Conservation (phyloP, 53 echinoderm and acorn worm genomes). For the Stichopus horrens region DNA sequence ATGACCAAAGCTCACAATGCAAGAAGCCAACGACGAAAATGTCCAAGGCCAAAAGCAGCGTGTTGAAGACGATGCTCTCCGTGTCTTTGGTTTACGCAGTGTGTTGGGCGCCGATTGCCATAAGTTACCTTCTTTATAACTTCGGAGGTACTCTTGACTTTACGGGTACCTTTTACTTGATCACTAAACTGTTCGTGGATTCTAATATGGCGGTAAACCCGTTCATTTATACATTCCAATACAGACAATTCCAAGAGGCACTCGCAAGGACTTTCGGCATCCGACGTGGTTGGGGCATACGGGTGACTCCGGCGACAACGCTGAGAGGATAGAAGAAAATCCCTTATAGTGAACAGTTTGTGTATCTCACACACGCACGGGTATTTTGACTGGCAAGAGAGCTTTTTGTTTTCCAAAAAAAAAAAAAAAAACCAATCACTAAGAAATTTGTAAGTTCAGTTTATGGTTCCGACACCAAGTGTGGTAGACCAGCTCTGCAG, state of each 20-base stretch:
- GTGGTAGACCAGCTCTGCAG: too few species aligned
- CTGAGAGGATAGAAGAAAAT: not conserved
- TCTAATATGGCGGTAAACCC: conserved; percentile 87
- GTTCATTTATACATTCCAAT: conserved; percentile 91
- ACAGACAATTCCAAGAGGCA: conserved; percentile 82
- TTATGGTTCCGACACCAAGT: too few species aligned
- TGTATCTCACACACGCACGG: too few species aligned
- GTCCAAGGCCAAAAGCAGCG: conserved; percentile 64
- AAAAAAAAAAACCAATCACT: too few species aligned
- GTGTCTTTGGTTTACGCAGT: conserved; percentile 77
- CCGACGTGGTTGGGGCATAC: conserved; percentile 15
- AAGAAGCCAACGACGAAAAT: conserved; percentile 37
- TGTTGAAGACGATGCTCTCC: conserved; percentile 77
- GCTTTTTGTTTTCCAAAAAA: too few species aligned
- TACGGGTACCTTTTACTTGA: conserved; percentile 61
- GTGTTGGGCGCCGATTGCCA: conserved; percentile 82
- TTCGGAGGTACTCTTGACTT: conserved; percentile 81
- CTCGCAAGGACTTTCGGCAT: conserved; percentile 58
- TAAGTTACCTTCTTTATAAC: conserved; percentile 77
- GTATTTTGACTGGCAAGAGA: too few species aligned
- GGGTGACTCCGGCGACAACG: conserved; percentile 19
- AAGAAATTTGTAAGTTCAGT: too few species aligned
- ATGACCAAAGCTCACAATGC: not conserved
- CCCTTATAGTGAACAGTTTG: too few species aligned
- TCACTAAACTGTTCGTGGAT: conserved; percentile 78